A percentile compares a stretch with the other conserved stretches of the same genome.
phyloP scores from a whole-genome alignment of 2,888 invertebrate genomes.

The Timandra comae region DNA sequence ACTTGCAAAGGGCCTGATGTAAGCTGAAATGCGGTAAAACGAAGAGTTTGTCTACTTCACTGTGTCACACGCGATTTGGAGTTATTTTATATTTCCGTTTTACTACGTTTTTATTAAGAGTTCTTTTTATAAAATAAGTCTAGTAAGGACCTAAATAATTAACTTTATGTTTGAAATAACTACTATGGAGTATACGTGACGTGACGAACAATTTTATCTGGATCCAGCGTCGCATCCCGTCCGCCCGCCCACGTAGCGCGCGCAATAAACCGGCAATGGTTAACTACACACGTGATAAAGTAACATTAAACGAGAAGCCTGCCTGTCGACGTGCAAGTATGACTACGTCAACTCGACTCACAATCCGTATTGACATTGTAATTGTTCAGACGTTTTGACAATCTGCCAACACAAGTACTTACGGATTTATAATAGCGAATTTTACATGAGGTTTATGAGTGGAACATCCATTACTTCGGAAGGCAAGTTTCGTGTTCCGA shows the following conservation, averaged over 20 bases:
- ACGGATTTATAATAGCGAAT: slow-evolving; percentile 30
- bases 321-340: slow-evolving; percentile 31
- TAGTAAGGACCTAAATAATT: too few relatives aligned
- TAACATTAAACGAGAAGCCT: slow-evolving; percentile 33
- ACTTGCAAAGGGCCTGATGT: slow-evolving; percentile 23
- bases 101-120: too few relatives aligned
- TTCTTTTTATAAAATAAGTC: too few relatives aligned
- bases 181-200: too few relatives aligned
- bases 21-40: slow-evolving; percentile 11
- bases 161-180: too few relatives aligned
- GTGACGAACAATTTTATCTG: too few relatives aligned
- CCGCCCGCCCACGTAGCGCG: slow-evolving; percentile 3
- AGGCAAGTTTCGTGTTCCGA: slow-evolving; percentile 6
- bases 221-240: slow-evolving; percentile 1
- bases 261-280: slow-evolving; percentile 6
- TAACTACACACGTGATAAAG: slow-evolving; percentile 20
- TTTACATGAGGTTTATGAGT: slow-evolving; percentile 24
- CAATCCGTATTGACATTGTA: slow-evolving; percentile 49
- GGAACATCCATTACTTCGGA: background rate
- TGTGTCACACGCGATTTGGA: background rate
- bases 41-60: slow-evolving; percentile 3
- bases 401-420: slow-evolving; percentile 35
- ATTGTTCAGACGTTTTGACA: slow-evolving; percentile 55
- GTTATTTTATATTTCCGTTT: too few relatives aligned
- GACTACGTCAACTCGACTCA: slow-evolving; percentile 21